Base-by-base conservation (phyloP, 2,113 vertebrate genomes). In the Picathartes gymnocephalus region DNA sequence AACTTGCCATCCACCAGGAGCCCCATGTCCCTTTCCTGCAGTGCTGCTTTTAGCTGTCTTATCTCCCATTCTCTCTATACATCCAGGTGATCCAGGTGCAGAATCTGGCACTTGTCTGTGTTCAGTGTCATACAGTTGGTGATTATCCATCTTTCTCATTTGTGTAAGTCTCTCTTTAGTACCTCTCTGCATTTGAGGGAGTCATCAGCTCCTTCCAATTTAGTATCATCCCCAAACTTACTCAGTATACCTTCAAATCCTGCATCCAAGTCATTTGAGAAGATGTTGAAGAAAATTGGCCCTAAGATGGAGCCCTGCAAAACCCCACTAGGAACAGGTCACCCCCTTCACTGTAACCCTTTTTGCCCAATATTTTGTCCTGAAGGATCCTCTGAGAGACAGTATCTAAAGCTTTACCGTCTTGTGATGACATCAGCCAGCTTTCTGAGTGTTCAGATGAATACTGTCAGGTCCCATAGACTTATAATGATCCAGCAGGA, bases 151-250 rank as follows among this genome's bases (percentile, higher is more conserved):
- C 31, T 53, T 54, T 54, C 56, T 62, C 0, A 30, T 56, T 62
- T 40, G 24, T 11, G 16, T 87, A 21, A 6, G 11, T 79, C 8
- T 47, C 13, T 62, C 30, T 56, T 25, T 24, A 40, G 30, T 21
- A 25, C 13, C 4, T 14, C 23, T 40, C 12, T 70, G 19, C 30
- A 30, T 47, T 39, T 70, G 40, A 35, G 16, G n/a, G n/a, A 40
- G 30, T 47, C 7, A 28, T 39, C 30, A 62, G n/a, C 40, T 42
- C 35, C 31, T 57, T 17, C 35, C 4, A 31, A 5, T 57, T 72
- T 42, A 35, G 24, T 54, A 10, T 50, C 25, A 19, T 15, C 0
- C 0, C 15, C 66, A 57, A 0, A 48, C 21, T 64, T 64, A 40
- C 20, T 71, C 20, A 18, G 11, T 71, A 15, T 50, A 28, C 30